A percentile compares a stretch with the other conserved stretches of the same genome.
These are phyloP conservation scores for Martes martes DNA, from an alignment of 2,113 vertebrate species.

Conservation along the genomic window DNA sequence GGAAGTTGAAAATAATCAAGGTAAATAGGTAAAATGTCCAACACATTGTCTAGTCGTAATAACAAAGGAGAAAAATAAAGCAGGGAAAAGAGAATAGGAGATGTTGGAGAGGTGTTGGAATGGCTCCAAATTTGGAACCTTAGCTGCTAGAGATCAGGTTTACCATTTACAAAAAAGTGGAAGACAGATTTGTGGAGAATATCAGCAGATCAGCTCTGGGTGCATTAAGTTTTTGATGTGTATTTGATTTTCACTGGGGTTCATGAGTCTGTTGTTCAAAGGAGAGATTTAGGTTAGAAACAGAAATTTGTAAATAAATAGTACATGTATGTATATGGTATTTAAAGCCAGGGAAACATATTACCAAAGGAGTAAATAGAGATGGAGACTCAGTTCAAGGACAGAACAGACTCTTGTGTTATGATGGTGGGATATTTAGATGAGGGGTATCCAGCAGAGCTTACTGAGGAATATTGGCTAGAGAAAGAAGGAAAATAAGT, in stretches of 20 bases:
- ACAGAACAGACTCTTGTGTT: neutral
- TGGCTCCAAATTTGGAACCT: neutral
- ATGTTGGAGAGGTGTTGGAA: neutral
- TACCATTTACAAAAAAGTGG: neutral
- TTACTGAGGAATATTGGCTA: neutral
- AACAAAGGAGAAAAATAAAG: neutral
- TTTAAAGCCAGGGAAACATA: neutral
- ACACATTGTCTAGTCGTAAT: no score
- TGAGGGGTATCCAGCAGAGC: neutral
- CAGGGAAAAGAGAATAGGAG: neutral
- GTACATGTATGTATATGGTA: no score
- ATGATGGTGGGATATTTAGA: neutral
- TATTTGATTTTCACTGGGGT: neutral
- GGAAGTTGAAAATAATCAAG: neutral
- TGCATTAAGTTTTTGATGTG: neutral
- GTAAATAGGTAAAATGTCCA: neutral
- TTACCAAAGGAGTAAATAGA: neutral
- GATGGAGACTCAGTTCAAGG: neutral
- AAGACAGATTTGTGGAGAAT: accelerated
- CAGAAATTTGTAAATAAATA: neutral
- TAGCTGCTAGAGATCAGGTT: neutral
- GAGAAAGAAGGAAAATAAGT: neutral
- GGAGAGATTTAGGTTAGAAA: neutral
- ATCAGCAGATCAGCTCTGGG: neutral
- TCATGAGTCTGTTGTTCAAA: neutral